Base-by-base conservation (phyloP, 2,888 invertebrate genomes). In the Mesopsocus fuscifrons region DNA sequence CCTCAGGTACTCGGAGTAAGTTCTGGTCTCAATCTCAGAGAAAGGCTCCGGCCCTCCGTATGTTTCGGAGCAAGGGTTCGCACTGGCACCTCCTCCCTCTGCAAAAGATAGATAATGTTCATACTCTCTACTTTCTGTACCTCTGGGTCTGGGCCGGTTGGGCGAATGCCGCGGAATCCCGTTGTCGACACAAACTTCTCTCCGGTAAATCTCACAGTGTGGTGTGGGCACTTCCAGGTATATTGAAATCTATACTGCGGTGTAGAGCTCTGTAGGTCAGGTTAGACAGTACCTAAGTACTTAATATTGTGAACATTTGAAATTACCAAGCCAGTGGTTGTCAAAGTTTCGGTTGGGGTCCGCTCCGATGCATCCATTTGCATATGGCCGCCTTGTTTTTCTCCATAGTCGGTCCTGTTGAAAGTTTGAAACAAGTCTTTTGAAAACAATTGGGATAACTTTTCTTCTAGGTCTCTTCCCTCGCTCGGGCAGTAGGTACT, bases 281-380 rank as follows among this genome's bases (percentile, higher is more conserved):
- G n/a, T n/a, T n/a, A n/a, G n/a, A n/a, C n/a, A n/a, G 3, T 3
- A 16, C 13, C 11, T 34, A 33, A 33, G 17, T 33, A 17, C 17
- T 4, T 33, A 9, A 3, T 6, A 16, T 33, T 18, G 6, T 13
- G n/a, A 30, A n/a, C 33, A 16, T 15, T 33, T 9, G 16, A 42
- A 31, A 32, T 38, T 43, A 52, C 59, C 45, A 51, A 54, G 44
- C 52, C 54, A 66, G 41, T 60, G 55, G 43, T 54, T 54, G 41
- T 56, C 61, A 54, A 59, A 66, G 53, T 66, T 66, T 45, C 65
- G 50, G 54, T 66, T 66, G 4, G 61, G 60, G 49, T 66, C 65
- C 2, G 58, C 60, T 9, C 66, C 65, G 2, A 49, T 44, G 50
- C 64, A 65, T 4, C 38, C 38, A 33, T 3, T 17, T 33, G 5